Percentiles rank a stretch among this genome's conserved stretches.
Evolutionary conservation across 2,797 vertebrate species (phyloP).

Genomic region (Enteromius treurensis): DNA sequence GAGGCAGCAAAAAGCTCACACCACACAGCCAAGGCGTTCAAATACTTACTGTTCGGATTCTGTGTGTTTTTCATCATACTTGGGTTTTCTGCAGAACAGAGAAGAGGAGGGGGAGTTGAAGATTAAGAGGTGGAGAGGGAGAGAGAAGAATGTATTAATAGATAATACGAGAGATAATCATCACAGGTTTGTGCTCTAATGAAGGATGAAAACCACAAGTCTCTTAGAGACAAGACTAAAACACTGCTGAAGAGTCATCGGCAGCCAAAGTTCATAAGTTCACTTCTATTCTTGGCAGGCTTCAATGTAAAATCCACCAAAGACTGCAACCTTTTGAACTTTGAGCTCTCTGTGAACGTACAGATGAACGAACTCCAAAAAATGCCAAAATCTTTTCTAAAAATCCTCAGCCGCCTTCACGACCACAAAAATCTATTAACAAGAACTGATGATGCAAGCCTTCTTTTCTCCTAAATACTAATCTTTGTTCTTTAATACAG

Average conservation of each 20-base stretch:
- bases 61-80: constrained; percentile 84
- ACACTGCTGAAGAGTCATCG: neutral
- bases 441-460: constrained; percentile 29
- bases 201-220: constrained; percentile 6
- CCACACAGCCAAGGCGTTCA: constrained; percentile 9
- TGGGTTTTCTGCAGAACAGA: constrained; percentile 78
- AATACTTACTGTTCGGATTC: constrained; percentile 82
- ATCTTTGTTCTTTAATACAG: constrained; percentile 71
- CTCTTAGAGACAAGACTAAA: constrained; percentile 15
- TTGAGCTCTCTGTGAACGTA: constrained; percentile 6
- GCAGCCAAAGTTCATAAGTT: constrained; percentile 27
- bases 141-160: constrained; percentile 52
- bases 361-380: neutral
- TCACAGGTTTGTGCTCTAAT: constrained; percentile 20
- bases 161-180: constrained; percentile 43
- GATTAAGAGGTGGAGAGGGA: neutral
- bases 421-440: constrained; percentile 36
- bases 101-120: constrained; percentile 28
- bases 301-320: constrained; percentile 3
- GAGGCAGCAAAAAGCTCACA: constrained; percentile 23
- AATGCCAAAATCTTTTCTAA: constrained; percentile 14
- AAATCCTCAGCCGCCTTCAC: constrained; percentile 2
- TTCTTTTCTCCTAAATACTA: constrained; percentile 34
- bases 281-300: neutral
- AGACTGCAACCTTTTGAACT: constrained; percentile 25